A percentile compares a stretch with the other conserved stretches of the same genome.
These are phyloP conservation scores for Coreoperca whiteheadi DNA, from an alignment of 2,113 vertebrate species.

Conservation along the genomic window DNA sequence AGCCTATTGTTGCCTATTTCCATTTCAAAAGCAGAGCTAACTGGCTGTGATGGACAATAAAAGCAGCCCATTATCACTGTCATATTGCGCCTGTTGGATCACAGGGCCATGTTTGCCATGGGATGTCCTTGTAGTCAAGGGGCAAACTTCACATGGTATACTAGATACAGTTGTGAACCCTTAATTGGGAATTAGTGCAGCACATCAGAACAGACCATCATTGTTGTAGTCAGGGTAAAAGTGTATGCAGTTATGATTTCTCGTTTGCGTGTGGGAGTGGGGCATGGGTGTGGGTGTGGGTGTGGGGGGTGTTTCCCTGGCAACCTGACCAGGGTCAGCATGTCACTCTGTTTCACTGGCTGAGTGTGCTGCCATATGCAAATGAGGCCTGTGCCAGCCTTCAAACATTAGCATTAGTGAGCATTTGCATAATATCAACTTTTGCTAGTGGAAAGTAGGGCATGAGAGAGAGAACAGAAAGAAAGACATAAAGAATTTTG, in stretches of 20 bases:
- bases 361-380: slow-evolving; percentile 73
- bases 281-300: neutral
- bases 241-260: slow-evolving; percentile 2
- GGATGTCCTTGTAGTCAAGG: slow-evolving; percentile 31
- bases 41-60: slow-evolving; percentile 68
- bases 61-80: slow-evolving; percentile 55
- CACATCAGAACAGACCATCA: slow-evolving; percentile 15
- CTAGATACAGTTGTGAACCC: slow-evolving; percentile 39
- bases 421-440: slow-evolving; percentile 71
- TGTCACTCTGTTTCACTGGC: slow-evolving; percentile 65
- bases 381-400: slow-evolving; percentile 68
- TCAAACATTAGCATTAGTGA: slow-evolving; percentile 71
- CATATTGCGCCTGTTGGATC: slow-evolving; percentile 40
- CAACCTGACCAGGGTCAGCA: slow-evolving; percentile 75
- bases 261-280: slow-evolving; percentile 19
- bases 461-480: slow-evolving; percentile 1
- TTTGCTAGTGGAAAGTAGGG: slow-evolving; percentile 59
- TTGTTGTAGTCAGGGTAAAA: slow-evolving; percentile 27
- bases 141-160: slow-evolving; percentile 28
- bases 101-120: slow-evolving; percentile 20
- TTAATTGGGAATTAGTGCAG: slow-evolving; percentile 42
- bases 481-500: neutral
- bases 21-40: slow-evolving; percentile 70
- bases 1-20: slow-evolving; percentile 68
- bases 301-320: slow-evolving; percentile 58